Conservation (phyloP, 2,888 invertebrate genomes). For the Prostheceraeus crozeri region DNA sequence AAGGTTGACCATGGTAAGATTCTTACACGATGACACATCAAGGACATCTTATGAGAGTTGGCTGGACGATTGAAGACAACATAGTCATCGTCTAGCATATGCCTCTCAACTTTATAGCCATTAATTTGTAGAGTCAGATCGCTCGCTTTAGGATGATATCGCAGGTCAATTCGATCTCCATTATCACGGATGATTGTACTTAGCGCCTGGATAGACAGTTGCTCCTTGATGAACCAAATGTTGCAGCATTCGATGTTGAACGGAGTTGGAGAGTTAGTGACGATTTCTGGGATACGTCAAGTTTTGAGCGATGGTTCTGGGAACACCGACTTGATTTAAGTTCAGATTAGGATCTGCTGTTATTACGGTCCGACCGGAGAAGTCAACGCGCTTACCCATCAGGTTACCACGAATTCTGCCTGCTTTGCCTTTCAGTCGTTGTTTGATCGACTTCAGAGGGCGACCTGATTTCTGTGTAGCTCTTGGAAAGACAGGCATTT, state of each 20-base stretch:
- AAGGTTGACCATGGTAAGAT: slow-evolving; percentile 99
- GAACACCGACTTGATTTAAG: slow-evolving; percentile 94
- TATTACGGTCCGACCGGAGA: slow-evolving; percentile 90
- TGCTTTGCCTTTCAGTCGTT: slow-evolving; percentile 90
- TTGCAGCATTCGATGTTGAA: slow-evolving; percentile 95
- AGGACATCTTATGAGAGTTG: slow-evolving; percentile 99
- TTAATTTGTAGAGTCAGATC: slow-evolving; percentile 95
- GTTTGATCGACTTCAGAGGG: slow-evolving; percentile 92
- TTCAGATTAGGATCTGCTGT: slow-evolving; percentile 63
- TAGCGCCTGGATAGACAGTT: slow-evolving; percentile 96
- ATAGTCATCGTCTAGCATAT: slow-evolving; percentile 91
- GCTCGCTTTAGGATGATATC: slow-evolving; percentile 94
- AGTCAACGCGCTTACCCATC: slow-evolving; percentile 99
- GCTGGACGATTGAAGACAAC: slow-evolving; percentile 99
- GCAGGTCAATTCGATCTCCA: slow-evolving; percentile 91
- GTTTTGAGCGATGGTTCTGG: slow-evolving; percentile 94
- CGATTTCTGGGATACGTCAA: slow-evolving; percentile 97
- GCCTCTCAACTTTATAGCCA: slow-evolving; percentile 87
- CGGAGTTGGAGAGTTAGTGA: slow-evolving; percentile 97
- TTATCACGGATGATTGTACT: slow-evolving; percentile 95
- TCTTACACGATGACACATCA: slow-evolving; percentile 87
- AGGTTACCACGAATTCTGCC: slow-evolving; percentile 96
- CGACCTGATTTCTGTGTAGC: slow-evolving; percentile 99
- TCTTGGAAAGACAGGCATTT: slow-evolving; percentile 88
- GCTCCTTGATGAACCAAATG: slow-evolving; percentile 91